Percentiles rank a stretch among this genome's conserved stretches.
Conservation (phyloP, 2,113 vertebrate genomes). For the Bubo blakistoni region DNA sequence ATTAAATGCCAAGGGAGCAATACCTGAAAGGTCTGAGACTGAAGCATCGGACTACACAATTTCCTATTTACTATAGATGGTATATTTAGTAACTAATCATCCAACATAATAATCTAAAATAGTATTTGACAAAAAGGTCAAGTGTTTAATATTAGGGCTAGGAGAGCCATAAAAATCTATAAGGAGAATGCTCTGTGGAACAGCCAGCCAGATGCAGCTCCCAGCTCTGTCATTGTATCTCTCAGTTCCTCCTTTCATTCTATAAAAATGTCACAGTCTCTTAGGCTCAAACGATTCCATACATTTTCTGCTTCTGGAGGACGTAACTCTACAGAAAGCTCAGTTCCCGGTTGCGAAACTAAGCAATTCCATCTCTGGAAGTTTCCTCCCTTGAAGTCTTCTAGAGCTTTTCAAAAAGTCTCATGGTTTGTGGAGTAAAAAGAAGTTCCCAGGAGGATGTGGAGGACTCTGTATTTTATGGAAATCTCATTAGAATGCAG, state of each 20-base stretch:
- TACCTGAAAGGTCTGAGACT: constrained; percentile 59
- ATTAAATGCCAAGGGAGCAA: constrained; percentile 60
- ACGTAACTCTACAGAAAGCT: not conserved
- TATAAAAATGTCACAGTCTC: constrained; percentile 54
- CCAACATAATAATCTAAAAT: constrained; percentile 67
- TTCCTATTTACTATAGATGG: constrained; percentile 72
- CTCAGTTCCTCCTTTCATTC: constrained; percentile 32
- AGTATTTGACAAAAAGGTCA: constrained; percentile 75
- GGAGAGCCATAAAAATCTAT: constrained; percentile 63
- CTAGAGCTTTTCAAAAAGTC: not conserved
- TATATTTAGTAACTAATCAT: constrained; percentile 76
- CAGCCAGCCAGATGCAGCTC: constrained; percentile 50
- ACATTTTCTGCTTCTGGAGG: constrained; percentile 22
- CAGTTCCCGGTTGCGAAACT: not conserved
- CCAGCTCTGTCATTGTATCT: not conserved
- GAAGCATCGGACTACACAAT: constrained; percentile 49
- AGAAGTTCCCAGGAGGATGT: not conserved
- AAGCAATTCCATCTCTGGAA: not conserved
- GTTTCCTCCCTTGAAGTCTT: not conserved
- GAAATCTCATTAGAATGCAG: constrained; percentile 24
- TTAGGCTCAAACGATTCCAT: constrained; percentile 49
- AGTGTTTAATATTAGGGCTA: constrained; percentile 68
- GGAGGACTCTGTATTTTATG: not conserved
- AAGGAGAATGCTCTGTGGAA: constrained; percentile 49
- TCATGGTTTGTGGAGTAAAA: not conserved